These are phyloP conservation scores for Hypomesus transpacificus DNA, from an alignment of 2,113 vertebrate species.

Conservation along the genomic window DNA sequence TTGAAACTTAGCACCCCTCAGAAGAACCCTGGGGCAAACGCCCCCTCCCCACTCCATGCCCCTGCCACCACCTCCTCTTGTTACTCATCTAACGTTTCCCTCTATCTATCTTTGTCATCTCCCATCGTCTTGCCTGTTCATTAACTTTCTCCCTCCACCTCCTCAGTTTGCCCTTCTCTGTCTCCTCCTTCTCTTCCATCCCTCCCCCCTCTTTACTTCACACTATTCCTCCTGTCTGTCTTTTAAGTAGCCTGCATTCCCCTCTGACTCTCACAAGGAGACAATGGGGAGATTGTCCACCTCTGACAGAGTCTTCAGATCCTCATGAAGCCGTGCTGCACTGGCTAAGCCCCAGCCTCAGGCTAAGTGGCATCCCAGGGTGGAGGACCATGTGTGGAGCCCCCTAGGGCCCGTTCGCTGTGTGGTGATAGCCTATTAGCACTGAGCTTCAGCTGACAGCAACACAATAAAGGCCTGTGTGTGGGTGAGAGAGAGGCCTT, in stretches of 20 bases:
- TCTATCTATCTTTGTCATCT: background rate
- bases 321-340: conserved; percentile 26
- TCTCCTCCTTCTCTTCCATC: background rate
- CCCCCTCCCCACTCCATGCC: background rate
- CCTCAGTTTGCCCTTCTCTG: too few relatives aligned
- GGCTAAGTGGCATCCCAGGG: conserved; percentile 27
- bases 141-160: background rate
- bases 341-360: conserved; percentile 22
- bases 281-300: conserved; percentile 24
- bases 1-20: too few relatives aligned
- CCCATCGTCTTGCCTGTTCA: background rate
- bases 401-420: conserved; percentile 28
- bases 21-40: background rate
- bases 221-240: background rate
- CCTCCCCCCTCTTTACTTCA: conserved; percentile 12
- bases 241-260: background rate
- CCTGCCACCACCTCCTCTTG: background rate
- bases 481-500: conserved; percentile 3
- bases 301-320: conserved; percentile 22
- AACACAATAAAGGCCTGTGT: conserved; percentile 26
- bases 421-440: conserved; percentile 24
- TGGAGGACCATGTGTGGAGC: background rate
- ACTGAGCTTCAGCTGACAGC: conserved; percentile 23
- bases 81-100: too few relatives aligned
- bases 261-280: conserved; percentile 12